A percentile compares a stretch with the other conserved stretches of the same genome.
These are phyloP conservation scores for Tachysurus fulvidraco DNA, from an alignment of 2,113 vertebrate species.

Conservation along the genomic window DNA sequence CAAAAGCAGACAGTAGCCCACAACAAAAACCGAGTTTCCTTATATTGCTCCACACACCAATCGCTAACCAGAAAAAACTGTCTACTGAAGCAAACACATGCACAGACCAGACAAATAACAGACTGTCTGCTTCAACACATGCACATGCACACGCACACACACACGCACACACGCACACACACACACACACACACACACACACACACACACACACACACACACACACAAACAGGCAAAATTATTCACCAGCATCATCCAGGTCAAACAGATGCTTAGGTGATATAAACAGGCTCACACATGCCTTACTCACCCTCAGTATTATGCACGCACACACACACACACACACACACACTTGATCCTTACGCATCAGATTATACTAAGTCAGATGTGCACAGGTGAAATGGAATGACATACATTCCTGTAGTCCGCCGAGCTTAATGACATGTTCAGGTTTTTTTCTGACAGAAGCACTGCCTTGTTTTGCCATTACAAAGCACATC, in stretches of 20 bases:
- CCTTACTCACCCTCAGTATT: slow-evolving; percentile 10
- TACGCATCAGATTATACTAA: slow-evolving; percentile 31
- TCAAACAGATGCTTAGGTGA: slow-evolving; percentile 44
- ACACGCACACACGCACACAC: neutral
- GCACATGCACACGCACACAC: neutral
- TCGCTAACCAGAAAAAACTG: slow-evolving; percentile 10
- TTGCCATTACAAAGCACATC: neutral
- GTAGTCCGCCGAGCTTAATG: neutral
- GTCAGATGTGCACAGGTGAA: neutral
- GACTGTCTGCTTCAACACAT: slow-evolving; percentile 7
- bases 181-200: neutral
- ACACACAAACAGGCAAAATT: slow-evolving; percentile 15
- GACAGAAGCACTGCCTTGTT: neutral
- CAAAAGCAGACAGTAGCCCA: slow-evolving; percentile 49
- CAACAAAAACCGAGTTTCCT: slow-evolving; percentile 49
- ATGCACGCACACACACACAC: neutral
- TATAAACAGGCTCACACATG: slow-evolving; percentile 55
- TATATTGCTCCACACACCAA: slow-evolving; percentile 33
- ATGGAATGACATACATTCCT: neutral
- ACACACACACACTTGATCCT: slow-evolving; percentile 33
- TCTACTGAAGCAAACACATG: neutral
- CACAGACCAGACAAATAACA: slow-evolving; percentile 43
- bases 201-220: neutral
- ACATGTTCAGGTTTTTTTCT: neutral
- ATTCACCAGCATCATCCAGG: slow-evolving; percentile 33